A percentile compares a stretch with the other conserved stretches of the same genome.
Conservation (phyloP, 2,888 invertebrate species). For the Troides aeacus region DNA sequence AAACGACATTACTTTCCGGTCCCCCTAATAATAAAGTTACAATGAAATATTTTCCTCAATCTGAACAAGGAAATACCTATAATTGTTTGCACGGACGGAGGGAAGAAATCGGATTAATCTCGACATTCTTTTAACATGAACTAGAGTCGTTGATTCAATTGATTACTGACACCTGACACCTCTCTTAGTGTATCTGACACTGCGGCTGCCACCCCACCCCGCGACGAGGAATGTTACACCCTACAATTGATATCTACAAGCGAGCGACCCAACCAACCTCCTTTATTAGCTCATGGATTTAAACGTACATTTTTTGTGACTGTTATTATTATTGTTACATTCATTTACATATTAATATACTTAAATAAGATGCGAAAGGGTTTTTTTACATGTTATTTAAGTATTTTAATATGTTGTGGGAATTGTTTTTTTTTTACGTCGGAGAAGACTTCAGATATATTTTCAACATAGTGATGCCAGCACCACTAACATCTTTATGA, state of each 20-base stretch:
- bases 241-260: constrained; percentile 3
- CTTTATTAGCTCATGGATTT: not conserved
- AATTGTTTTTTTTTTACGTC: too few relatives aligned
- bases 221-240: constrained; percentile 12
- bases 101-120: constrained; percentile 1
- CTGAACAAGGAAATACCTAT: not conserved
- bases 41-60: not conserved
- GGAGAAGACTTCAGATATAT: too few relatives aligned
- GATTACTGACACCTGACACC: constrained; percentile 10
- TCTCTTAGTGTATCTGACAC: constrained; percentile 16
- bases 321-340: too few relatives aligned
- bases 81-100: not conserved
- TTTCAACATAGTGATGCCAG: too few relatives aligned
- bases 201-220: constrained; percentile 12
- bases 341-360: too few relatives aligned
- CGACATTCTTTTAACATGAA: not conserved
- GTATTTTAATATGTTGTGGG: too few relatives aligned
- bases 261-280: not conserved
- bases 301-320: not conserved
- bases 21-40: too few relatives aligned
- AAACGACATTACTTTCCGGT: too few relatives aligned
- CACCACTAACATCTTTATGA: too few relatives aligned
- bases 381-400: too few relatives aligned
- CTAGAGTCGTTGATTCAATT: constrained; percentile 7
- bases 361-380: too few relatives aligned